These are phyloP conservation scores for Chironomus tentans DNA, from an alignment of 2,888 invertebrate genomes.

Conservation along the genomic window DNA sequence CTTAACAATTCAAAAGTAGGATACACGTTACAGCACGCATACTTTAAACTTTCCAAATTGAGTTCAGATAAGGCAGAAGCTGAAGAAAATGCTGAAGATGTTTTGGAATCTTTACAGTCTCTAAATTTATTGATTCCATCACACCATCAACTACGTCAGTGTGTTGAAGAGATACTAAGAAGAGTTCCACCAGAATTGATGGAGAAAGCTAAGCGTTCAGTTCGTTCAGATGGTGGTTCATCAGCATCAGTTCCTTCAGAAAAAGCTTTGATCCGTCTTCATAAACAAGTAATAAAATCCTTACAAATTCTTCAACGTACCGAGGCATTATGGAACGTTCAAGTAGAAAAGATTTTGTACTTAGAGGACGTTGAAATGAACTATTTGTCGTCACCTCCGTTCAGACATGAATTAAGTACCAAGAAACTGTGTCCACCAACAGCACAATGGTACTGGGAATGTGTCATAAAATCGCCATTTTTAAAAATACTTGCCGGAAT, in stretches of 20 bases:
- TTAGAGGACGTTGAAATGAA: conserved; percentile 85
- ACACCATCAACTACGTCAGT: conserved; percentile 63
- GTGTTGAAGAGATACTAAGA: conserved; percentile 81
- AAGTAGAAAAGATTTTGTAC: conserved; percentile 68
- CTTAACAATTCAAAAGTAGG: conserved; percentile 87
- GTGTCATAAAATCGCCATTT: conserved; percentile 66
- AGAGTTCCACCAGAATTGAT: conserved; percentile 74
- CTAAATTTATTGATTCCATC: conserved; percentile 66
- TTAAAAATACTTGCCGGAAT: conserved; percentile 62
- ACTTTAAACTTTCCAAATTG: conserved; percentile 89
- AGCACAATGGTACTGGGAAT: conserved; percentile 93
- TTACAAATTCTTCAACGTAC: conserved; percentile 87
- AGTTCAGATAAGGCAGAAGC: conserved; percentile 94
- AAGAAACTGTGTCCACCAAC: conserved; percentile 49
- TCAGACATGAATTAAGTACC: conserved; percentile 15
- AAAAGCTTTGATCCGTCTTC: conserved; percentile 78
- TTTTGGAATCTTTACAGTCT: conserved; percentile 81
- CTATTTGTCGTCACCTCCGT: conserved; percentile 30
- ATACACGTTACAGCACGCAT: conserved; percentile 73
- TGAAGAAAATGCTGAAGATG: conserved; percentile 92
- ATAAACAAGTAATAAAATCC: conserved; percentile 86
- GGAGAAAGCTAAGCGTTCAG: conserved; percentile 56
- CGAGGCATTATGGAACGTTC: conserved; percentile 86
- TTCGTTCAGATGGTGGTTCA: conserved; percentile 41
- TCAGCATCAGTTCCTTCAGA: conserved; percentile 63